Conservation (phyloP, 2,113 vertebrate genomes). For the Collichthys lucidus region DNA sequence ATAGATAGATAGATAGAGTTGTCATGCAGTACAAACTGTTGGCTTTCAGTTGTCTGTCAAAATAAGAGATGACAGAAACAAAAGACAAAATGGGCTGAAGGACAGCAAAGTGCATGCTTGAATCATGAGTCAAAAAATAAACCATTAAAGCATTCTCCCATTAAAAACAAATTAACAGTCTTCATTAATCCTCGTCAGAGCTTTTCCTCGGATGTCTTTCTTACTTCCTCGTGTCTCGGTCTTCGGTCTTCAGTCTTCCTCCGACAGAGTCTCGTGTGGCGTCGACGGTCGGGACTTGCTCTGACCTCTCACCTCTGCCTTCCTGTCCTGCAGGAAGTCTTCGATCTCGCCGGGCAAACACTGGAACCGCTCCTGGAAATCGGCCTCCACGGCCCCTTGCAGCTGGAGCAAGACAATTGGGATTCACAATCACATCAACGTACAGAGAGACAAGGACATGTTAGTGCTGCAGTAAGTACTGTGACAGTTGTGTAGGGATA, state of each 20-base stretch:
- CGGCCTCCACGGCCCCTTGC: slow-evolving; percentile 91
- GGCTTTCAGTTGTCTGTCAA: slow-evolving; percentile 30
- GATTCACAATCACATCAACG: no score
- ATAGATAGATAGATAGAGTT: slow-evolving; percentile 47
- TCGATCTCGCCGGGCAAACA: slow-evolving; percentile 93
- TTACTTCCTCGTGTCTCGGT: not conserved
- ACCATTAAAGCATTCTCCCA: slow-evolving; percentile 40
- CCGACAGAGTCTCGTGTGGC: slow-evolving; percentile 75
- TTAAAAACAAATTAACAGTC: slow-evolving; percentile 71
- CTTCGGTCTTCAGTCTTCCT: slow-evolving; percentile 72
- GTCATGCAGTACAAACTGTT: slow-evolving; percentile 60
- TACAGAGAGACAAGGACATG: no score
- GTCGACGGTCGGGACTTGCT: slow-evolving; percentile 71
- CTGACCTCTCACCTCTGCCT: slow-evolving; percentile 67
- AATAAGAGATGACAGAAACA: slow-evolving; percentile 38
- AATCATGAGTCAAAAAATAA: slow-evolving; percentile 32
- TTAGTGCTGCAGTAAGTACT: no score
- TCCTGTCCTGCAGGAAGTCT: slow-evolving; percentile 93
- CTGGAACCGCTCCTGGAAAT: slow-evolving; percentile 96
- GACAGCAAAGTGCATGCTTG: slow-evolving; percentile 67
- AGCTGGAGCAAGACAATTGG: slow-evolving; percentile 80
- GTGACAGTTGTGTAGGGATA: no score
- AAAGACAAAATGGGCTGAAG: slow-evolving; percentile 21
- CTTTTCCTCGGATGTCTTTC: not conserved
- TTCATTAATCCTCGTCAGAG: not conserved